Base-by-base conservation (phyloP, 2,888 invertebrate species). In the Athetis lepigone region DNA sequence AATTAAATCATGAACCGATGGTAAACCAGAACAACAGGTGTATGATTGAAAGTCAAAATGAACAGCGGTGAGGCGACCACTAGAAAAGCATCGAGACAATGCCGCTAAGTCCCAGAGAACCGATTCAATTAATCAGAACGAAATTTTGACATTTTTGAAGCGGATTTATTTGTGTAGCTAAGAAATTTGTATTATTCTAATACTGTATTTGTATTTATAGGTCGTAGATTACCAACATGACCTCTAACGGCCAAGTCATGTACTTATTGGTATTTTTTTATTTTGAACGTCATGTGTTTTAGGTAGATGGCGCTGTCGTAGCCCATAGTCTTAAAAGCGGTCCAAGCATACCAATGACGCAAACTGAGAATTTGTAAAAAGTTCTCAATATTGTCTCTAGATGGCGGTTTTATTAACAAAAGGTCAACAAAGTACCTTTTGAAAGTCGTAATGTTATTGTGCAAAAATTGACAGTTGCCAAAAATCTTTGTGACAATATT, bases 321-420 rank as follows among this genome's bases (percentile, higher is more conserved):
- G 1, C 23, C 16, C 1, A 1, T 23, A 16, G 6, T 39, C 0
- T 18, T 9, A 8, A 25, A 19, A 1, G 23, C 2, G 9, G n/a
- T 37, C 6, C 7, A 18, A 11, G 9, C 23, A 2, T 2, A 7
- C 33, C 8, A 1, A 4, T 33, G 13, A 0, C 19, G 0, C 1
- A 4, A 9, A 36, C 2, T 1, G 1, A 3, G 7, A 23, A 1
- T 16, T 7, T 27, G 11, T 33, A 6, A 2, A n/a, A 7, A 33
- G 18, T 72, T 73, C 3, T 1, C 1, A 2, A 0, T 1, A 1
- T 33, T 7, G 6, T 6, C 29, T 3, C 42, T 43, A 71, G 74
- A 21, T 51, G 42, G 39, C 57, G 0, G 39, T 51, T 27, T 67
- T 47, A 42, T 1, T 21, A 47, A 49, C 0, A 1, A n/a, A n/a